These are phyloP conservation scores for Deroplatys truncata DNA, from an alignment of 2,888 invertebrate species.

Conservation along the genomic window DNA sequence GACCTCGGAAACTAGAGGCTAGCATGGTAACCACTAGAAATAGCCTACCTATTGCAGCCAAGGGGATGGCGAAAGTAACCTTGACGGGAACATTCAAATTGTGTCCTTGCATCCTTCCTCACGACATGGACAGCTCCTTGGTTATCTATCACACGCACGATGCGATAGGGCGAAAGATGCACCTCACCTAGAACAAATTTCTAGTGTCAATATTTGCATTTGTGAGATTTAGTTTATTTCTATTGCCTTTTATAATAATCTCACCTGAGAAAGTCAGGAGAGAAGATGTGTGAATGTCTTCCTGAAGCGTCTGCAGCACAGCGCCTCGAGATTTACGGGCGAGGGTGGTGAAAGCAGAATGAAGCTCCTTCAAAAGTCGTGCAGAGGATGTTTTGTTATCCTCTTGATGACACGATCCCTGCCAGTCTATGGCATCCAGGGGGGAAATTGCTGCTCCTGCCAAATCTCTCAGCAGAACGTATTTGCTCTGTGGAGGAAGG, in stretches of 20 bases:
- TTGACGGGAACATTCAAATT: slow-evolving; percentile 70
- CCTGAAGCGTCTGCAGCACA: slow-evolving; percentile 58
- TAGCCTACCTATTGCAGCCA: slow-evolving; percentile 57
- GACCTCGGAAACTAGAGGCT: too few species aligned
- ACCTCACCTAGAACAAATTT: slow-evolving; percentile 49
- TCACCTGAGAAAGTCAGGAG: slow-evolving; percentile 25
- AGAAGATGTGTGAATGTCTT: slow-evolving; percentile 48
- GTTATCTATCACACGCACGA: slow-evolving; percentile 67
- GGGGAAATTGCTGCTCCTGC: slow-evolving; percentile 62
- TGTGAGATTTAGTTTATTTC: background rate
- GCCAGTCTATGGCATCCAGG: slow-evolving; percentile 56
- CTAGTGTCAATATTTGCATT: background rate
- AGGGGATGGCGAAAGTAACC: slow-evolving; percentile 75
- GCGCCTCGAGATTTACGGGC: slow-evolving; percentile 61
- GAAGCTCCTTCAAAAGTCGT: slow-evolving; percentile 34
- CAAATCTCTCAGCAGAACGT: slow-evolving; percentile 64
- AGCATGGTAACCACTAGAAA: too few species aligned
- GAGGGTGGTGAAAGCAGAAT: slow-evolving; percentile 48
- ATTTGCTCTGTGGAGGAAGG: slow-evolving; percentile 54
- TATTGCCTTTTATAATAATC: background rate
- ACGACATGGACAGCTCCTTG: slow-evolving; percentile 68
- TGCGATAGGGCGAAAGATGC: slow-evolving; percentile 67
- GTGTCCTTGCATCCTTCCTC: slow-evolving; percentile 68
- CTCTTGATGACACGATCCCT: slow-evolving; percentile 34
- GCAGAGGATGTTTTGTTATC: slow-evolving; percentile 6